Evolutionary conservation across 2,113 vertebrate genomes (phyloP), one percentile per base, ranked within the genome.

Genomic region (Apteryx mantelli): DNA sequence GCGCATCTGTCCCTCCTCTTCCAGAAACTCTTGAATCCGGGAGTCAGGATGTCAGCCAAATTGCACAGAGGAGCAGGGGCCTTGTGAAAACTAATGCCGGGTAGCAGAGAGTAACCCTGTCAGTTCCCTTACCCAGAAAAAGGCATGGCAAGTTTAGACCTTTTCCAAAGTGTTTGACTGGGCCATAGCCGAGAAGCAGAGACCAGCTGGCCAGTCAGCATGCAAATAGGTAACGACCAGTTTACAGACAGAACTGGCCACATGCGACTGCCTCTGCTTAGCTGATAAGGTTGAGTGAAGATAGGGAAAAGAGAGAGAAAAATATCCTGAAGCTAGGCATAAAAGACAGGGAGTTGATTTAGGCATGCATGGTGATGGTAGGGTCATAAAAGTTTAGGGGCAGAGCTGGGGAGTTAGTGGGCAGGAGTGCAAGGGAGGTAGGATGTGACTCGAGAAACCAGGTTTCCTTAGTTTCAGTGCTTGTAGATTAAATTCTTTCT

Each of bases 321-420:
- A 81, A 60, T 25, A 55, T 2, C 5, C 20, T 71, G 61, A 87
- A 58, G 34, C 36, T 46, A 7, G 13, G 13, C 19, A 71, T 9
- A 30, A 84, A 86, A 40, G 56, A 34, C 10, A 60, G 16, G 56
- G 56, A 60, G 17, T 60, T 34, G 30, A 60, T 34, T 40, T 6
- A 13, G 30, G 26, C 12, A 36, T 0, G 3, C 1, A 2, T 24
- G 2, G 44, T 70, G 22, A 40, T 55, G 22, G 19, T 21, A 50
- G 38, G 28, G 9, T 53, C 6, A 14, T 58, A 74, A 65, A 90
- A 82, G 3, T 17, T 25, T 66, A 83, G 6, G 11, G 13, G 9
- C 19, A 74, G 52, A 93, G 22, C 17, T 22, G 30, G 18, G 21
- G 13, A 66, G 56, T 91, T 20, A 55, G 22, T 2, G 0, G 55